A percentile compares a stretch with the other conserved stretches of the same genome.
phyloP scores from a whole-genome alignment of 2,888 invertebrate genomes.

The Erebia aethiops region DNA sequence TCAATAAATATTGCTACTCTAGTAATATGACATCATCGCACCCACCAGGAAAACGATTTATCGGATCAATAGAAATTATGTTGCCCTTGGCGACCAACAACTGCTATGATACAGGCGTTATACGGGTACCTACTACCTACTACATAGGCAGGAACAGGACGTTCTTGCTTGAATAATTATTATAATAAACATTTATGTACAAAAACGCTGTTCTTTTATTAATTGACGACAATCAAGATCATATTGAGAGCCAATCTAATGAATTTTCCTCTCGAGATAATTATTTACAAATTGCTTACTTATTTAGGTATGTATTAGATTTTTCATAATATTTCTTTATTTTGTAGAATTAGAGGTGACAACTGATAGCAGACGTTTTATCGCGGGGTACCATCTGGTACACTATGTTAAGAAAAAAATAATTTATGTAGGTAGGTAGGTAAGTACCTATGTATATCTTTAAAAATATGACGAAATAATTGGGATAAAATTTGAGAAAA shows the following conservation, averaged over 20 bases:
- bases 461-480: too few relatives aligned
- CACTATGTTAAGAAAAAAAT: too few relatives aligned
- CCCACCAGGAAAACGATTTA: constrained; percentile 28
- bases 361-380: too few relatives aligned
- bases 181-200: not conserved
- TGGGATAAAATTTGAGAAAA: too few relatives aligned
- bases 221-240: constrained; percentile 7
- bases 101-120: not conserved
- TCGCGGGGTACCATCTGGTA: too few relatives aligned
- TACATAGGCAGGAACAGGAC: too few relatives aligned
- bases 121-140: too few relatives aligned
- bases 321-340: not conserved
- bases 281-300: not conserved
- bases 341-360: too few relatives aligned
- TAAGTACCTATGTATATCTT: too few relatives aligned
- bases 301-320: not conserved
- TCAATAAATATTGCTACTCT: not conserved
- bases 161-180: too few relatives aligned
- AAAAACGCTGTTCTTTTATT: not conserved
- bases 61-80: constrained; percentile 31
- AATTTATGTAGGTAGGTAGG: too few relatives aligned
- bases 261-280: not conserved
- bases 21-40: not conserved
- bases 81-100: constrained; percentile 28
- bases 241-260: constrained; percentile 2